A percentile compares a stretch with the other conserved stretches of the same genome.
Conservation (phyloP, 1,140 invertebrate species). For the Calliopsis andreniformis region DNA sequence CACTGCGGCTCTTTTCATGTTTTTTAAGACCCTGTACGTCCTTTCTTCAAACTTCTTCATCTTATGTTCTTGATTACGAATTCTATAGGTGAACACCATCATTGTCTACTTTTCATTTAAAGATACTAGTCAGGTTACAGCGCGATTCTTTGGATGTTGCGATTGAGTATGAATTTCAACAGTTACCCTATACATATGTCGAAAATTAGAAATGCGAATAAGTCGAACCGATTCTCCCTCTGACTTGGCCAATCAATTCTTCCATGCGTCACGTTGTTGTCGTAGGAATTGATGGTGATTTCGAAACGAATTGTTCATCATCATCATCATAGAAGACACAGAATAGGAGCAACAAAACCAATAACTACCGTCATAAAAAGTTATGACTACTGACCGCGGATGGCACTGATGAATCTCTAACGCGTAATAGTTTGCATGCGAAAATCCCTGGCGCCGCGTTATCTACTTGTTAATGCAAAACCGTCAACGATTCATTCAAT, state of each 20-base stretch:
- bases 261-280: background rate
- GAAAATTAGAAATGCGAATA: no score
- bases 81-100: no score
- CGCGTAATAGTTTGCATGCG: background rate
- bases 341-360: background rate
- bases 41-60: background rate
- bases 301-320: background rate
- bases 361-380: background rate
- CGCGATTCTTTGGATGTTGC: no score
- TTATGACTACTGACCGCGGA: background rate
- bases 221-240: background rate
- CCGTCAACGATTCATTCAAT: background rate
- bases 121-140: no score
- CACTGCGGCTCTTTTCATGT: constrained; percentile 2
- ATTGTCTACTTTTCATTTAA: background rate
- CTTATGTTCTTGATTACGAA: no score
- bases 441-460: background rate
- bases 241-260: constrained; percentile 14
- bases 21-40: background rate
- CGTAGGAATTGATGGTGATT: background rate
- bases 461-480: background rate
- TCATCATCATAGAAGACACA: background rate
- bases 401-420: constrained; percentile 15
- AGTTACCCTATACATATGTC: no score
- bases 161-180: no score